These are phyloP conservation scores for Crypturellus tataupa DNA, from an alignment of 2,797 vertebrate species.

Conservation along the genomic window DNA sequence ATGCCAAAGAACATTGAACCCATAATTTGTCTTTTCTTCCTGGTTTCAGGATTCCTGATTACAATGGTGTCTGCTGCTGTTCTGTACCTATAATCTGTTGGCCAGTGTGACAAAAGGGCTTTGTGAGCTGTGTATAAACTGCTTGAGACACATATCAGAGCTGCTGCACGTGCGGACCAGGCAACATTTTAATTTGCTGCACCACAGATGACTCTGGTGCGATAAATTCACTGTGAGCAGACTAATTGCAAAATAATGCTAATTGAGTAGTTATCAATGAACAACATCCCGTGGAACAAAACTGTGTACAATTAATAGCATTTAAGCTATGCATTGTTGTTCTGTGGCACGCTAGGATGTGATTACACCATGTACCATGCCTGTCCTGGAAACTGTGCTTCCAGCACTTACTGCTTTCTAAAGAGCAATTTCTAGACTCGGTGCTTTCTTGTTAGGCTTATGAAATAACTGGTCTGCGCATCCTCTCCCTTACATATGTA, in stretches of 20 bases:
- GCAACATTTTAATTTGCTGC: constrained; percentile 73
- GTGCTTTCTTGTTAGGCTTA: constrained; percentile 20
- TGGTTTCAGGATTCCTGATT: neutral
- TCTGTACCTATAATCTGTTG: neutral
- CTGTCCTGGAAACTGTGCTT: constrained; percentile 65
- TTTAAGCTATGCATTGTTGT: constrained; percentile 78
- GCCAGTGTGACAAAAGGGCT: constrained; percentile 6
- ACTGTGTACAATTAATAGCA: constrained; percentile 82
- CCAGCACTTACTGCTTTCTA: constrained; percentile 48
- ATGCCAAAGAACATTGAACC: neutral
- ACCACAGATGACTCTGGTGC: constrained; percentile 72
- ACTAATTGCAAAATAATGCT: constrained; percentile 86
- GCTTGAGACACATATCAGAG: constrained; percentile 64
- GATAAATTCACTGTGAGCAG: constrained; percentile 84
- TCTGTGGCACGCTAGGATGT: constrained; percentile 73
- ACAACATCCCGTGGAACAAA: constrained; percentile 82
- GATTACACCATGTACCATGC: constrained; percentile 77
- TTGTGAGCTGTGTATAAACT: neutral
- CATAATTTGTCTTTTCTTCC: neutral
- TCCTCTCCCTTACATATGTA: neutral
- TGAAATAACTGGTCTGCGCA: neutral
- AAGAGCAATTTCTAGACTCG: neutral
- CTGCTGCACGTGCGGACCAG: constrained; percentile 43
- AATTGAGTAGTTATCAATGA: constrained; percentile 84
- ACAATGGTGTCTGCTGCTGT: neutral